phyloP scores from a whole-genome alignment of 2,797 vertebrate species.

The Neomorphus geoffroyi region DNA sequence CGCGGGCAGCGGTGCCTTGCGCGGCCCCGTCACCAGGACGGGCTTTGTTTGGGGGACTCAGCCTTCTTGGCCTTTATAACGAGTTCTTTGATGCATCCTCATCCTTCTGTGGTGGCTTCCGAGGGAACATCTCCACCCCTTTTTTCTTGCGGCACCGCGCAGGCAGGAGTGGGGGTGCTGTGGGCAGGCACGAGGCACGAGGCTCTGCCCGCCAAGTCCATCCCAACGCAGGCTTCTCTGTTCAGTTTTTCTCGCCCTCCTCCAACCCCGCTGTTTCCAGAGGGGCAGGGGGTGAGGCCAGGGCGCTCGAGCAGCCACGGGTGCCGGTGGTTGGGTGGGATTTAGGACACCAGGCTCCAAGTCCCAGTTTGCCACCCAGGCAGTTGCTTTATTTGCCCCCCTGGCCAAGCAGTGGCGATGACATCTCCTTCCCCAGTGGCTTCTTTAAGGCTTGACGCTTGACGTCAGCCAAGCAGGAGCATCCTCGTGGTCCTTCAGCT shows the following conservation, averaged over 20 bases:
- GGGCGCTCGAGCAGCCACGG: neutral
- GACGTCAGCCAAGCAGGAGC: neutral
- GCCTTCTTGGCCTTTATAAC: fast-evolving
- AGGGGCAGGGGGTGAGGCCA: fast-evolving
- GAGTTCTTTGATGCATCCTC: fast-evolving
- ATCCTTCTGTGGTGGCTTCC: neutral
- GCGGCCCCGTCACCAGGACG: fast-evolving
- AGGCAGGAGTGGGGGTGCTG: neutral
- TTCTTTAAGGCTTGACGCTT: too few species aligned
- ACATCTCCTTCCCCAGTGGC: neutral
- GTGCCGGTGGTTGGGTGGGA: neutral
- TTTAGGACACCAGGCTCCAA: fast-evolving
- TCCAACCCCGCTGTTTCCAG: fast-evolving
- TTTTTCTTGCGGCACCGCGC: fast-evolving
- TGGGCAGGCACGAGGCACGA: fast-evolving
- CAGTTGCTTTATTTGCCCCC: neutral
- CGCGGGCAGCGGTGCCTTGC: neutral
- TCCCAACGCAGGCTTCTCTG: neutral
- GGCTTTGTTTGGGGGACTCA: neutral
- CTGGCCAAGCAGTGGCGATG: neutral
- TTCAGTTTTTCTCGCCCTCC: too few species aligned
- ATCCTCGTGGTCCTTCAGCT: too few species aligned
- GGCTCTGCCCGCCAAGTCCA: neutral
- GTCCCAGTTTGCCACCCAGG: too few species aligned
- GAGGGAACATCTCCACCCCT: neutral